phyloP scores from a whole-genome alignment of 2,888 invertebrate genomes.

The Sarcophaga subvicina region DNA sequence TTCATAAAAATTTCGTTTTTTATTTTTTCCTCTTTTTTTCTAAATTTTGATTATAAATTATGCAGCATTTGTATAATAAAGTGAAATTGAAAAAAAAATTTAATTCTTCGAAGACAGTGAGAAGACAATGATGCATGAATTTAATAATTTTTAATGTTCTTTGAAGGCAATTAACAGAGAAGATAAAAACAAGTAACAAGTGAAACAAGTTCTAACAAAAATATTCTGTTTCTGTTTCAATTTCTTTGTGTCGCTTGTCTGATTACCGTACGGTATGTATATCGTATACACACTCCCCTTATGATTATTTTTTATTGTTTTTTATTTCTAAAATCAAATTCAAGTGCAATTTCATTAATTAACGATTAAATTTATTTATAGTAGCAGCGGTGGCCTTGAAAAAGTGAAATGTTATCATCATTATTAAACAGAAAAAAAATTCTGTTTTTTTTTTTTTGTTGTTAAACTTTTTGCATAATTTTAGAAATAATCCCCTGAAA shows the following conservation, averaged over 20 bases:
- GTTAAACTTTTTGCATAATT: conserved; percentile 26
- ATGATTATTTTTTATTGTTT: not conserved
- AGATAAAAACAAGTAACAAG: conserved; percentile 24
- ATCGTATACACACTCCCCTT: too few species aligned
- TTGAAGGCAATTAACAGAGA: conserved; percentile 1
- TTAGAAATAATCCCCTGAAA: not conserved
- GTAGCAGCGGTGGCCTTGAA: conserved; percentile 26
- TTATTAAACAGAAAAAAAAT: not conserved
- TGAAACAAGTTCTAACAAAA: conserved; percentile 26
- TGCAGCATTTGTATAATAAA: too few species aligned
- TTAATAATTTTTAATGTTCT: conserved; percentile 34
- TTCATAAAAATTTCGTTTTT: too few species aligned
- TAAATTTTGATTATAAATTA: too few species aligned
- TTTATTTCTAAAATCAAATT: conserved; percentile 15
- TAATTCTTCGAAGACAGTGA: too few species aligned
- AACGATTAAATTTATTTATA: conserved; percentile 41
- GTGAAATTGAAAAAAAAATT: too few species aligned
- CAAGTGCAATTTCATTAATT: conserved; percentile 54
- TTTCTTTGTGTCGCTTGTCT: conserved; percentile 26
- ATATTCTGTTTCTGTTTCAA: not conserved
- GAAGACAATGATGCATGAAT: conserved; percentile 9
- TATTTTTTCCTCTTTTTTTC: too few species aligned
- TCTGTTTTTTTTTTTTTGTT: not conserved
- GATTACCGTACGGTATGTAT: too few species aligned
- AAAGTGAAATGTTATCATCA: conserved; percentile 43